A percentile compares a stretch with the other conserved stretches of the same genome.
These are phyloP conservation scores for Clarias batrachus DNA, from an alignment of 2,113 vertebrate genomes.

Conservation along the genomic window DNA sequence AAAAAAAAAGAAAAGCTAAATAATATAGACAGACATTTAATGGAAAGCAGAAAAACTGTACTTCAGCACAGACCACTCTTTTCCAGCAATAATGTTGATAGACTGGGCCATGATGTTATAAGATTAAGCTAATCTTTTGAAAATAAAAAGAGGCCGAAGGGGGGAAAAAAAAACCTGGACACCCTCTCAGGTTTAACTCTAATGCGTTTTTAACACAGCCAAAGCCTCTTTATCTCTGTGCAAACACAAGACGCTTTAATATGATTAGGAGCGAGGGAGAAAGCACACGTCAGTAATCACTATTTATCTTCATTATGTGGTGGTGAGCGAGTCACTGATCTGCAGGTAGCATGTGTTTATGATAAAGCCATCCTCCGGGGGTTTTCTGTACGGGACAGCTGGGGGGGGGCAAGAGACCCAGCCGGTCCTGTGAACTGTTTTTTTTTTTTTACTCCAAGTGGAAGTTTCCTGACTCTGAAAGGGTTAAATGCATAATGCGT, in stretches of 20 bases:
- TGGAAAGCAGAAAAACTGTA: background rate
- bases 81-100: background rate
- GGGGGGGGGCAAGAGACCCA: conserved; percentile 29
- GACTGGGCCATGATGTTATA: conserved; percentile 9
- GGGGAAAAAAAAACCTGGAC: background rate
- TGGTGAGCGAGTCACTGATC: conserved; percentile 39
- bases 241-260: conserved; percentile 42
- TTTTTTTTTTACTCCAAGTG: conserved; percentile 16
- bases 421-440: conserved; percentile 28
- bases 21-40: background rate
- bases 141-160: background rate
- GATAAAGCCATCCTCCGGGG: conserved; percentile 43
- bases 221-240: conserved; percentile 25
- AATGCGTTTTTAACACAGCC: conserved; percentile 16
- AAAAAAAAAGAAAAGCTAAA: background rate
- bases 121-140: conserved; percentile 29
- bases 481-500: conserved; percentile 13
- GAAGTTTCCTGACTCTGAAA: conserved; percentile 29
- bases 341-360: conserved; percentile 58
- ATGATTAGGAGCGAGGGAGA: conserved; percentile 44
- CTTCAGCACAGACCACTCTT: background rate
- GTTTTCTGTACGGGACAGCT: conserved; percentile 26
- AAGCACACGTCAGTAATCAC: conserved; percentile 52
- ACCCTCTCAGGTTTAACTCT: conserved; percentile 34
- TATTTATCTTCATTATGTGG: conserved; percentile 53